Base-by-base conservation (phyloP, 2,113 vertebrate genomes). In the Dipodomys ordii region DNA sequence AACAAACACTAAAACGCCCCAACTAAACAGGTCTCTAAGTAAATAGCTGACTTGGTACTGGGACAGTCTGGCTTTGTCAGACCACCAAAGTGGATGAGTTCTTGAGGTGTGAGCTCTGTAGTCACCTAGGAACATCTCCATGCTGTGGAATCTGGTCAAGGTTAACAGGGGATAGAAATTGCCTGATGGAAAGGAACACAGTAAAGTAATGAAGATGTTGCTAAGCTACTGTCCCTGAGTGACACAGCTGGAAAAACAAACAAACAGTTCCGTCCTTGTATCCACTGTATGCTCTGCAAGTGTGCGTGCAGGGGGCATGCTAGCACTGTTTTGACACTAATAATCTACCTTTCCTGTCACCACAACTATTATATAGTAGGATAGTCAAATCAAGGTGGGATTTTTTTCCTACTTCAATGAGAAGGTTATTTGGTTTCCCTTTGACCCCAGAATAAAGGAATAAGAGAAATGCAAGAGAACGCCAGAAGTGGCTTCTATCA, bases 1-100 rank as follows among this genome's bases (percentile, higher is more conserved):
- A 96, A 93, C 91, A 96, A 97, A 96, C 88, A 93, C 12, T 67
- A 77, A 46, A 77, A 49, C 39, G 93, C 68, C 90, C 53, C 81
- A 83, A 79, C 93, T 46, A 79, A 87, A 85, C 90, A 39, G 68
- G 62, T 94, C 92, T 95, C 76, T 69, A 23, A 71, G 83, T 83
- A 94, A 95, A 93, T 30, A 96, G 44, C 93, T 46, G 77, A 74
- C 80, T 91, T 57, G 18, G 44, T 94, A 39, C 92, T 93, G 84
- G 89, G 89, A 91, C 93, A 87, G 46, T 28, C 74, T n/a, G 69
- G 80, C 83, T 83, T 5, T 46, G 35, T 19, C 32, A 49, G 95
- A 91, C 93, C 96, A 95, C 93, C 91, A 80, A 46, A 81, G 94
- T 77, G 87, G 79, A 64, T 3, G 72, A 57, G 25, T 16, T 1